Evolutionary conservation across 2,888 invertebrate genomes (phyloP).

Genomic region (Scrobipalpa costella): DNA sequence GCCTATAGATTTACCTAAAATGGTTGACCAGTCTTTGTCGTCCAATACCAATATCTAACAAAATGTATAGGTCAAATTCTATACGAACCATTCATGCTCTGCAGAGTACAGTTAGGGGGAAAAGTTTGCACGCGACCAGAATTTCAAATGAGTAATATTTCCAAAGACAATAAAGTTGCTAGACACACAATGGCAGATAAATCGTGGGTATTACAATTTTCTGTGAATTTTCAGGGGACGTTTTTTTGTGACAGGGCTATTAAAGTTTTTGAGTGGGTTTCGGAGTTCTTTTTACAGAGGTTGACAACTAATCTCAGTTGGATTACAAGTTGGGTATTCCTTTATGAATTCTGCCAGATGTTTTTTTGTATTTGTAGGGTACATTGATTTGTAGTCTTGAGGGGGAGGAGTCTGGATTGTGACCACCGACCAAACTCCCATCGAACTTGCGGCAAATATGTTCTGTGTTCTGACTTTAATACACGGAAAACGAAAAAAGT

Average conservation of each 20-base stretch:
- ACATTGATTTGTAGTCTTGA: not conserved
- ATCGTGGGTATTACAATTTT: conserved; percentile 5
- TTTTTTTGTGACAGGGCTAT: conserved; percentile 2
- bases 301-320: not conserved
- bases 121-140: conserved; percentile 29
- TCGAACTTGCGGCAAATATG: too few species aligned
- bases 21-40: conserved; percentile 74
- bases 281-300: not conserved
- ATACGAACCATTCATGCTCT: conserved; percentile 59
- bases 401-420: too few species aligned
- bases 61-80: conserved; percentile 60
- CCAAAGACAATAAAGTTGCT: conserved; percentile 22
- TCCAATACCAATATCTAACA: conserved; percentile 70
- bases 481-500: too few species aligned
- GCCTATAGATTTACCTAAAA: conserved; percentile 53
- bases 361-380: not conserved
- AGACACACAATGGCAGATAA: conserved; percentile 20
- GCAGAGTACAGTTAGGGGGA: conserved; percentile 31
- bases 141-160: conserved; percentile 20
- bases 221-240: not conserved
- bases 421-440: too few species aligned
- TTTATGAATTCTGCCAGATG: not conserved
- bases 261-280: conserved; percentile 7
- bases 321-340: not conserved
- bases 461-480: too few species aligned